phyloP scores from a whole-genome alignment of 2,888 invertebrate genomes.

The Glyphotaelius pellucidus region DNA sequence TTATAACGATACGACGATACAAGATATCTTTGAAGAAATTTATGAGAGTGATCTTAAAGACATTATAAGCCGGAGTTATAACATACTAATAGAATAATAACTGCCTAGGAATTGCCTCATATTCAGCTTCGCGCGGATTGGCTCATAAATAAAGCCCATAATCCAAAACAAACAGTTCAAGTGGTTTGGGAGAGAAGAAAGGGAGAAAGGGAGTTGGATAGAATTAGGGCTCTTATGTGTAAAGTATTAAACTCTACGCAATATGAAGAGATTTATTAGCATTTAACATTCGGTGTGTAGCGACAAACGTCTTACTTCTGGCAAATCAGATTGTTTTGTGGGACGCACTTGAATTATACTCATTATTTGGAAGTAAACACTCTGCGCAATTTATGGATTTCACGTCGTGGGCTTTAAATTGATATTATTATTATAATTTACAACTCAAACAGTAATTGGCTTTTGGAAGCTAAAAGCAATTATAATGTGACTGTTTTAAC shows the following conservation, averaged over 20 bases:
- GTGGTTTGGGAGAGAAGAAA: slow-evolving; percentile 2
- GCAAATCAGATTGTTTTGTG: slow-evolving; percentile 20
- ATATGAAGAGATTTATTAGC: slow-evolving; percentile 50
- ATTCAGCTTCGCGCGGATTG: slow-evolving; percentile 44
- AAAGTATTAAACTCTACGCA: slow-evolving; percentile 51
- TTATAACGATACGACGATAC: not conserved
- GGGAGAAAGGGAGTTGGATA: slow-evolving; percentile 15
- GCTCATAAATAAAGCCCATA: slow-evolving; percentile 52
- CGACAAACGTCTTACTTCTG: slow-evolving; percentile 38
- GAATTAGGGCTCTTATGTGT: slow-evolving; percentile 50
- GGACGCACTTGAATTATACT: slow-evolving; percentile 30
- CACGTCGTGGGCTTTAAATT: not conserved
- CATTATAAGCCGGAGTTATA: not conserved
- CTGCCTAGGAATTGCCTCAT: slow-evolving; percentile 32
- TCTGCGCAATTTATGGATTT: slow-evolving; percentile 38
- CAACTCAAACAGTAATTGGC: not conserved
- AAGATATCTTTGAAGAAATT: not conserved
- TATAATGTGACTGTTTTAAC: not conserved
- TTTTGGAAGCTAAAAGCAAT: not conserved
- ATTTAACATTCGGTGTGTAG: slow-evolving; percentile 46
- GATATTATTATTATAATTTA: not conserved
- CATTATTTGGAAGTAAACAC: slow-evolving; percentile 10
- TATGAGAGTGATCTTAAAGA: slow-evolving; percentile 15
- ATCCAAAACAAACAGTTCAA: slow-evolving; percentile 51
- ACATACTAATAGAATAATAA: slow-evolving; percentile 38